Evolutionary conservation across 2,888 invertebrate genomes (phyloP), one percentile per base, ranked within the genome.

Genomic region (Marronus borbonicus): DNA sequence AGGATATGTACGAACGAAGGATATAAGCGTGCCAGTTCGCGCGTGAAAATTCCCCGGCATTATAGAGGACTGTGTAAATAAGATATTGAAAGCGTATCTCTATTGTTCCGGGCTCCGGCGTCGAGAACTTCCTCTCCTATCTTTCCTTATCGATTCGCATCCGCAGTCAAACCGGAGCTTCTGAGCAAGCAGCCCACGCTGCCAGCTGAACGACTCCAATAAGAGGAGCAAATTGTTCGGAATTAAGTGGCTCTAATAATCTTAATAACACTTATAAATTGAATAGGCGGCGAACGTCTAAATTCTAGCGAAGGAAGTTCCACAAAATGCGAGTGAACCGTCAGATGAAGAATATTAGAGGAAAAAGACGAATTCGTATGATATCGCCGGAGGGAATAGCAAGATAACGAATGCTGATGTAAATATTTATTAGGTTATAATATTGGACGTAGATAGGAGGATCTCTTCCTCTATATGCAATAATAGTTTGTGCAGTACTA

Each of bases 51-150:
- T 72, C 72, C 72, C 55, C n/a, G 10, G 72, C 72, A 60, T 72
- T 72, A 72, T 58, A 60, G 72, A 72, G 72, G 20, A 58, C 72
- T 72, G 72, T 72, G 72, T 60, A 72, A 72, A 72, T 72, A 72
- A 72, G 72, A 72, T 72, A 72, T 72, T 72, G 72, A 72, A 72
- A 72, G 58, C 72, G 72, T 72, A 72, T 72, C 72, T 72, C 72
- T 72, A 72, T 72, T 72, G 72, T 72, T 72, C 72, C 72, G 72
- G 70, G 72, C 72, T 17, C 10, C 55, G 55, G 20, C 55, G 72
- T 72, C 72, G 72, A 58, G 58, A 72, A 72, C 58, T 72, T 72
- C 72, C 72, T 72, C 50, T 72, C 72, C 58, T 72, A 72, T 72
- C 72, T 72, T 72, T n/a, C 72, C 39, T 72, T 58, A 72, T 72